Conservation (phyloP, 2,797 vertebrate genomes). For the Cirrhinus mrigala region DNA sequence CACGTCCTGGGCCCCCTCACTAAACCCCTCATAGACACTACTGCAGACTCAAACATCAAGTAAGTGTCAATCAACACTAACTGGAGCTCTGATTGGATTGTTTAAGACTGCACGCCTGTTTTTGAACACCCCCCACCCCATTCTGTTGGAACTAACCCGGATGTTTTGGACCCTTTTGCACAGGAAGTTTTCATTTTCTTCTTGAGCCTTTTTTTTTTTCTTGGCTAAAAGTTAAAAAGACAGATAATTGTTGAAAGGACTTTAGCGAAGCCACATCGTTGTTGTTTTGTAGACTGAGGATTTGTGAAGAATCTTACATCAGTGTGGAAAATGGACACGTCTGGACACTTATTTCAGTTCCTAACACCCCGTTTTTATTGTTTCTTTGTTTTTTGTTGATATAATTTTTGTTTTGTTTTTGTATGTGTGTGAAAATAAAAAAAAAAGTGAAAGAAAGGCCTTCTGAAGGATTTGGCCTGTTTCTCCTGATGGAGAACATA, state of each 20-base stretch:
- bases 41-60: conserved; percentile 95
- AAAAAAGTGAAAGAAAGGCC: conserved; percentile 70
- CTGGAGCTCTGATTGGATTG: conserved; percentile 65
- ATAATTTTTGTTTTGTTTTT: conserved; percentile 62
- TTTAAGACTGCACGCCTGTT: conserved; percentile 68
- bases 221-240: conserved; percentile 68
- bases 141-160: conserved; percentile 75
- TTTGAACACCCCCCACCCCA: conserved; percentile 59
- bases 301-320: conserved; percentile 75
- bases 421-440: conserved; percentile 49
- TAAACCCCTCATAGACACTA: conserved; percentile 89
- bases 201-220: conserved; percentile 71
- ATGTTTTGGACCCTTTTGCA: conserved; percentile 72
- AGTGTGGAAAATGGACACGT: conserved; percentile 86
- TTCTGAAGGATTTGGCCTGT: conserved; percentile 78
- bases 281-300: conserved; percentile 74
- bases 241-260: conserved; percentile 68
- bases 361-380: conserved; percentile 81
- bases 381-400: conserved; percentile 70
- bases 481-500: conserved; percentile 87
- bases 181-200: conserved; percentile 62
- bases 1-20: conserved; percentile 86
- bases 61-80: conserved; percentile 87
- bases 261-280: conserved; percentile 68
- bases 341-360: conserved; percentile 92